phyloP scores from a whole-genome alignment of 1,140 invertebrate genomes.

The Drosophila sechellia region DNA sequence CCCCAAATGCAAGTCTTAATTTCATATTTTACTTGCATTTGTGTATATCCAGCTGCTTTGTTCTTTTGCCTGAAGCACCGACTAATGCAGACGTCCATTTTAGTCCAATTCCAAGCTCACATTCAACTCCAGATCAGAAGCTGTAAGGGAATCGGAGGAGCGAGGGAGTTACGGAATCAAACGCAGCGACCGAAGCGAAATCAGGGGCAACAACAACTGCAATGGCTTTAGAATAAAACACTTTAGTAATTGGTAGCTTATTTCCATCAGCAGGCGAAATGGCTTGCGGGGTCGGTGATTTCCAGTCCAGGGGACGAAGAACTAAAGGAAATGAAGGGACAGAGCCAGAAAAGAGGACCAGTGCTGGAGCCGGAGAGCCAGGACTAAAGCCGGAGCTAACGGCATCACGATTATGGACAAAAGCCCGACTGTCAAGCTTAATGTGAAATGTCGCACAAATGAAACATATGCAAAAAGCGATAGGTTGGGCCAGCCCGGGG shows the following conservation, averaged over 20 bases:
- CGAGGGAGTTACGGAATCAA: slow-evolving; percentile 27
- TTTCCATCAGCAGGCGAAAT: slow-evolving; percentile 50
- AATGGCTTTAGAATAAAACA: slow-evolving; percentile 65
- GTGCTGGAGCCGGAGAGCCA: slow-evolving; percentile 4
- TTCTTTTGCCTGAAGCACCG: not conserved
- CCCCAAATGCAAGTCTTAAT: not conserved
- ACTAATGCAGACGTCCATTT: slow-evolving; percentile 10
- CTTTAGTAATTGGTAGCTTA: slow-evolving; percentile 82
- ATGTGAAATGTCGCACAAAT: slow-evolving; percentile 76
- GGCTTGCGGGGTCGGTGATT: not conserved
- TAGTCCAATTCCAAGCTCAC: slow-evolving; percentile 15
- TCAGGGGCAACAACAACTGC: slow-evolving; percentile 30
- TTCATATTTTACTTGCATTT: slow-evolving; percentile 14
- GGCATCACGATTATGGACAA: slow-evolving; percentile 79
- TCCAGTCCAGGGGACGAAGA: slow-evolving; percentile 1
- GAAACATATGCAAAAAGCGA: slow-evolving; percentile 71
- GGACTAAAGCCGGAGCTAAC: slow-evolving; percentile 60
- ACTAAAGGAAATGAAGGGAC: slow-evolving; percentile 15
- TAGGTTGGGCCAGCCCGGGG: slow-evolving; percentile 1
- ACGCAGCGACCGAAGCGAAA: slow-evolving; percentile 30
- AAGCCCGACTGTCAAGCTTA: slow-evolving; percentile 72
- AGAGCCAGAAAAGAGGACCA: slow-evolving; percentile 1
- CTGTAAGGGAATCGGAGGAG: not conserved
- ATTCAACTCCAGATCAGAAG: slow-evolving; percentile 18
- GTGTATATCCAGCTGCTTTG: slow-evolving; percentile 4